These are phyloP conservation scores for Electrona antarctica DNA, from an alignment of 2,113 vertebrate genomes.

Conservation along the genomic window DNA sequence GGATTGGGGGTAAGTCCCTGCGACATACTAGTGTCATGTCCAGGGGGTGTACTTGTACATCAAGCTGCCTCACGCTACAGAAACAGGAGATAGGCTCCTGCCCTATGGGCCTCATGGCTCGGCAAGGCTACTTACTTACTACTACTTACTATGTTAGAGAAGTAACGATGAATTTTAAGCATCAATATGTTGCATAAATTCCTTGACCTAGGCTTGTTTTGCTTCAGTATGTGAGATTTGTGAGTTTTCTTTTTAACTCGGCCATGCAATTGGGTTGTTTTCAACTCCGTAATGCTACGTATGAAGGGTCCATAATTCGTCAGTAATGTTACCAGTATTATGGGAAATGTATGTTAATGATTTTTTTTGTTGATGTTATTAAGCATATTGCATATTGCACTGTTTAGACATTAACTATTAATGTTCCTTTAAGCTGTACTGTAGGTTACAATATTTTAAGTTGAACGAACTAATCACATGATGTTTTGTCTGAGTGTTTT, in stretches of 20 bases:
- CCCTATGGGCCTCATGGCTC: too few relatives aligned
- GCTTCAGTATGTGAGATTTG: too few relatives aligned
- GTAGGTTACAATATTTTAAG: neutral
- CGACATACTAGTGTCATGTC: too few relatives aligned
- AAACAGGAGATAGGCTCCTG: too few relatives aligned
- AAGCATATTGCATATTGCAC: constrained; percentile 31
- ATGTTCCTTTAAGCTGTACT: constrained; percentile 1
- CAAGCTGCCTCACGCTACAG: too few relatives aligned
- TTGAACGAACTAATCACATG: neutral
- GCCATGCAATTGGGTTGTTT: neutral
- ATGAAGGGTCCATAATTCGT: constrained; percentile 1
- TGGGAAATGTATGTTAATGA: constrained; percentile 16
- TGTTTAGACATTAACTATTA: constrained; percentile 30
- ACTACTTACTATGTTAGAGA: too few relatives aligned
- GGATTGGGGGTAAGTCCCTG: too few relatives aligned
- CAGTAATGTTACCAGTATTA: neutral
- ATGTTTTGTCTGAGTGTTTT: neutral
- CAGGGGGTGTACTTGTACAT: too few relatives aligned
- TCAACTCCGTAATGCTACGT: neutral
- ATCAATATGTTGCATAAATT: too few relatives aligned
- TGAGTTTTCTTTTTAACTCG: neutral
- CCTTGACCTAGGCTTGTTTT: too few relatives aligned
- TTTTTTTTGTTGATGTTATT: constrained; percentile 34
- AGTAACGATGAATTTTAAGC: too few relatives aligned
- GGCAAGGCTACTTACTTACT: too few relatives aligned